Evolutionary conservation across 2,888 invertebrate species (phyloP), one percentile per base, ranked within the genome.

Genomic region (Graphium colonna): DNA sequence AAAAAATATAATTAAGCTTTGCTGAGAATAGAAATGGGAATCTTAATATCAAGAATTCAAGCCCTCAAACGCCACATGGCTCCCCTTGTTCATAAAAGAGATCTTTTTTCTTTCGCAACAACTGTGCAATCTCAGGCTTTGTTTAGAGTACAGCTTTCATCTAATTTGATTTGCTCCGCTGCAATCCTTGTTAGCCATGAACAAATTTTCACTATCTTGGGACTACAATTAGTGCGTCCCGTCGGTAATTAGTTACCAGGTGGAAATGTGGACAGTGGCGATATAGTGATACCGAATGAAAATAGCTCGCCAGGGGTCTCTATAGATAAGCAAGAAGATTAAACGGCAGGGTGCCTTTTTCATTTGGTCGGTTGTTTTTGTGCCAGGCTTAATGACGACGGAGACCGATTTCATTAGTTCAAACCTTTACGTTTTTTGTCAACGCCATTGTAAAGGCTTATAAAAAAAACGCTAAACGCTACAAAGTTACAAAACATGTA

Each of bases 211-310:
- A 49, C 40, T 28, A 31, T 49, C 44, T 49, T 49, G 18, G 33
- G 21, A 53, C 43, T 28, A 48, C 44, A 53, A 53, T 53, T 43
- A 40, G 39, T 49, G 42, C 38, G 10, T 48, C 39, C 53, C 10
- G 40, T 39, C 21, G 15, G 49, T 53, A 49, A 53, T 48, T 44
- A 48, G 18, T 44, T 53, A 45, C 49, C 40, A 31, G 39, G 48
- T 38, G 8, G 44, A 38, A 38, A 42, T 21, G 21, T 53, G 41
- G 47, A 53, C 52, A 42, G 28, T 39, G 31, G 18, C 52, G 16
- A 39, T 53, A 44, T 39, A 44, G 21, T 48, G 44, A 39, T 39
- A 17, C 13, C 43, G 28, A 44, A 53, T 43, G 26, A 38, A 47
- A 48, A 43, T 13, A 13, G 28, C 42, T 40, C 31, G 18, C 40